Percentiles rank a stretch among this genome's conserved stretches.
phyloP scores from a whole-genome alignment of 2,888 invertebrate genomes.

The Drosophila mayaguana region DNA sequence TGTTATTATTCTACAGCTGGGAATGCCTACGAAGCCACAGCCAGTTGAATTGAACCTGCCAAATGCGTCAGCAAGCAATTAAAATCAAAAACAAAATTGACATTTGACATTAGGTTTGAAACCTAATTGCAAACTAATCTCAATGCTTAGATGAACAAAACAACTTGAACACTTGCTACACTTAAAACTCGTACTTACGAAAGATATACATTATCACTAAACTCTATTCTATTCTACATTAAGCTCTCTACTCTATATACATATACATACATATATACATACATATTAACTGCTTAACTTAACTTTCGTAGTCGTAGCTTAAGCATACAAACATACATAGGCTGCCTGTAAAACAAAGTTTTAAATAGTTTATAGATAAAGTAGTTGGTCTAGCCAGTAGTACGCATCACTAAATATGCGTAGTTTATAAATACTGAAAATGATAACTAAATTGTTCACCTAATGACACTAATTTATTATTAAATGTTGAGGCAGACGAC shows the following conservation, averaged over 20 bases:
- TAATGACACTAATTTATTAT: slow-evolving; percentile 12
- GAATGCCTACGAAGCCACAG: not conserved
- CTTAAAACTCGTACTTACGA: slow-evolving; percentile 34
- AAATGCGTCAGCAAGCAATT: slow-evolving; percentile 15
- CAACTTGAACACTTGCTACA: slow-evolving; percentile 20
- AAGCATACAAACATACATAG: slow-evolving; percentile 37
- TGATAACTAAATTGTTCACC: slow-evolving; percentile 7
- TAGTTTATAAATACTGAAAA: not conserved
- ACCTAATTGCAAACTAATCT: slow-evolving; percentile 33
- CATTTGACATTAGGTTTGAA: slow-evolving; percentile 45
- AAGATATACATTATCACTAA: slow-evolving; percentile 14
- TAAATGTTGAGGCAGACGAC: slow-evolving; percentile 17
- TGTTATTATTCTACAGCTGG: not conserved
- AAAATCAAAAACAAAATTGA: not conserved
- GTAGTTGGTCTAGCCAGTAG: slow-evolving; percentile 37
- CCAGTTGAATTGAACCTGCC: slow-evolving; percentile 26
- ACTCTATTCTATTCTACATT: slow-evolving; percentile 13
- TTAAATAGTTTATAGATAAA: slow-evolving; percentile 53
- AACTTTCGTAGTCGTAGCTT: slow-evolving; percentile 28
- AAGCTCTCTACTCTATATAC: slow-evolving; percentile 22
- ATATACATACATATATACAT: not conserved
- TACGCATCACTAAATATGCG: not conserved
- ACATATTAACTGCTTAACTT: not conserved
- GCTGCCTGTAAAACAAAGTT: slow-evolving; percentile 67
- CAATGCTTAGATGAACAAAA: slow-evolving; percentile 23